Evolutionary conservation across 2,888 invertebrate species (phyloP).

Genomic region (Cloeon dipterum): DNA sequence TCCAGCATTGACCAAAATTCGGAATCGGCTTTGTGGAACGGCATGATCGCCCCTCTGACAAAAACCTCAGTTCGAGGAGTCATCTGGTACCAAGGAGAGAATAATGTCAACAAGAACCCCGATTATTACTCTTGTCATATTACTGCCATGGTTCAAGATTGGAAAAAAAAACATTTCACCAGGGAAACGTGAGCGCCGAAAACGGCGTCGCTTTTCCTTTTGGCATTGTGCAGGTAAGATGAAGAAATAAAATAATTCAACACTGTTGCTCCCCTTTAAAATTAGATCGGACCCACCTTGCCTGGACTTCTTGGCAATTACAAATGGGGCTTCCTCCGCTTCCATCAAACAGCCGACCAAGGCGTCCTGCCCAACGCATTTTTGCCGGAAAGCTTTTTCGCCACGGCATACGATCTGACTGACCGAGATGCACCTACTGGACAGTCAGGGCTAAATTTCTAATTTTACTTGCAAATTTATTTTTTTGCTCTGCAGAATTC

Average conservation of each 20-base stretch:
- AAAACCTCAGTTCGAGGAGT: background rate
- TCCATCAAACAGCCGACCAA: background rate
- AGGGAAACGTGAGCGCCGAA: background rate
- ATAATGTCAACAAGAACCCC: background rate
- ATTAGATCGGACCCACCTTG: background rate
- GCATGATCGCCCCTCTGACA: background rate
- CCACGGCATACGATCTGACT: background rate
- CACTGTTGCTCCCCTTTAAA: no score
- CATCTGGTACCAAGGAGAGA: constrained; percentile 2
- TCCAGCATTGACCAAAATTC: background rate
- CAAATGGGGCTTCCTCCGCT: background rate
- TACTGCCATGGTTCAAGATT: background rate
- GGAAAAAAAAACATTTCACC: background rate
- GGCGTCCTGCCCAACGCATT: background rate
- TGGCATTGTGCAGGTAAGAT: background rate
- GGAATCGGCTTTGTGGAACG: background rate
- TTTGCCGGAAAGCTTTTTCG: background rate
- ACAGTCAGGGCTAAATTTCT: background rate
- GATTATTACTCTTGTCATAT: constrained; percentile 1
- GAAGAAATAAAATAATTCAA: no score
- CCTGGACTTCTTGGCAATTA: background rate
- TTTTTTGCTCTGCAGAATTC: constrained; percentile 2
- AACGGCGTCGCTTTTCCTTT: background rate
- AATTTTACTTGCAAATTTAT: no score
- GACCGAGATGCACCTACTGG: constrained; percentile 1